Conservation (phyloP, 2,113 vertebrate genomes). For the Heterochromis multidens region DNA sequence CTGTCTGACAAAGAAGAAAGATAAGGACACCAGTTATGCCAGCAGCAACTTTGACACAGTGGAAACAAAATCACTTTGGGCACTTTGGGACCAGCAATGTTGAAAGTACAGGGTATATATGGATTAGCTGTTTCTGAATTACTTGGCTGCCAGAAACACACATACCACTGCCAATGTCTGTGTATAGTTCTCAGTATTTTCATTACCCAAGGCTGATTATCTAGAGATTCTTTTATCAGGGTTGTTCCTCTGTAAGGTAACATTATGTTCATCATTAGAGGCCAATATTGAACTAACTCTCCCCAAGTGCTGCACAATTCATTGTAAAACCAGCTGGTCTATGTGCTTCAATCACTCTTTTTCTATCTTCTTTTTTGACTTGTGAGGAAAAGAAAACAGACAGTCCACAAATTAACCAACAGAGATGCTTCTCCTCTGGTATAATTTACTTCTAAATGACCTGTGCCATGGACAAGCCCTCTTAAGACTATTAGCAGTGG, state of each 20-base stretch:
- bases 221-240: slow-evolving; percentile 16
- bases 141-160: background rate
- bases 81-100: background rate
- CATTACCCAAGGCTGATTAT: background rate
- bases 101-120: background rate
- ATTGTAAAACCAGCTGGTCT: background rate
- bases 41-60: background rate
- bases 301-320: background rate
- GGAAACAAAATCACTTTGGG: background rate
- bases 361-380: slow-evolving; percentile 23
- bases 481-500: background rate
- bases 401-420: background rate
- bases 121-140: background rate
- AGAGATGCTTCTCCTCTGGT: background rate
- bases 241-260: background rate
- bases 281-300: slow-evolving; percentile 11
- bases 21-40: background rate
- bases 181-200: background rate
- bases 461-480: background rate
- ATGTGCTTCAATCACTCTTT: slow-evolving; percentile 8
- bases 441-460: background rate
- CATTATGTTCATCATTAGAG: background rate
- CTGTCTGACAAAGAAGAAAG: background rate
- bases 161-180: background rate
- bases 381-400: background rate